Base-by-base conservation (phyloP, 2,888 invertebrate species). In the Formica aserva region DNA sequence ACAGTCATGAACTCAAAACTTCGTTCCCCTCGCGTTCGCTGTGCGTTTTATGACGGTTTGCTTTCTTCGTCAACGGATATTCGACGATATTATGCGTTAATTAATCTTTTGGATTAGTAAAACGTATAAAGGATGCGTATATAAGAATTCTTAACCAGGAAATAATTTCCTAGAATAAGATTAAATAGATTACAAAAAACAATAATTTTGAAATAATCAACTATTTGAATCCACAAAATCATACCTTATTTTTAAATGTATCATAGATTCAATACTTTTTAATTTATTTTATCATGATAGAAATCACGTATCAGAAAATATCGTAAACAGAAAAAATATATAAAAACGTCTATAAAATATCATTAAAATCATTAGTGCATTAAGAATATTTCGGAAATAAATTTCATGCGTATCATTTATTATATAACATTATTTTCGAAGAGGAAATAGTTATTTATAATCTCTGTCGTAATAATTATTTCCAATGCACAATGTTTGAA, bases 1-100 rank as follows among this genome's bases (percentile, higher is more conserved):
- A 72, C 78, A 72, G 74, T 41, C 45, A 72, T 80, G 78, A 80
- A 72, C 78, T 62, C 35, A 60, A 35, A 32, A 26, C 26, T 11
- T n/a, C n/a, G 72, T 45, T 45, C 72, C 60, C 72, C 72, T 60
- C 78, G 60, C 78, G 32, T 60, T 60, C 45, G 45, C n/a, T 15
- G 29, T 41, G 55, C n/a, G 22, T 78, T 78, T 78, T 57, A 78
- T 60, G 45, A 57, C 41, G 57, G 45, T 71, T 60, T 26, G 71
- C 72, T 60, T 45, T 29, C 9, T 67, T 38, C 52, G 38, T 11
- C n/a, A n/a, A 76, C 38, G 26, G 22, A 60, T 52, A 48, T 3
- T 41, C 29, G 22, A 78, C 26, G 5, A 55, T 67, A 77, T 77
- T 55, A 41, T 38, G n/a, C 55, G 22, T 60, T 57, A 71, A 78